Conservation (phyloP, 1,140 invertebrate genomes). For the Apis florea region DNA sequence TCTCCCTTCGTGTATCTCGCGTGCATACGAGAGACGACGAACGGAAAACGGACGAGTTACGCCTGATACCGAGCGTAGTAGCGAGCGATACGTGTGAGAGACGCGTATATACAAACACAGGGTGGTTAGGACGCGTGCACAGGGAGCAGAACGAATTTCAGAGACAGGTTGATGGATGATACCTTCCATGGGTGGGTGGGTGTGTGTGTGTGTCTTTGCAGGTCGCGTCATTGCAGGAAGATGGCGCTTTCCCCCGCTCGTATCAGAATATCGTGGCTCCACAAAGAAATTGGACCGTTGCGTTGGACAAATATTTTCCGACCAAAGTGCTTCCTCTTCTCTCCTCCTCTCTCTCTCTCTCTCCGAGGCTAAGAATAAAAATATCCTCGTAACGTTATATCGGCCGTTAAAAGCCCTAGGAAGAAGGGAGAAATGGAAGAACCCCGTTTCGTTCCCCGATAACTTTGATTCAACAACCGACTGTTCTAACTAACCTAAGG, state of each 20-base stretch:
- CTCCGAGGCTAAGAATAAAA: background rate
- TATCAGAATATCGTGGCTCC: background rate
- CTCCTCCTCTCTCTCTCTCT: too few relatives aligned
- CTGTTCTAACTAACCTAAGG: too few relatives aligned
- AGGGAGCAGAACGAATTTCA: conserved; percentile 44
- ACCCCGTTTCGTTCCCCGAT: too few relatives aligned
- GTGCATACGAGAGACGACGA: too few relatives aligned
- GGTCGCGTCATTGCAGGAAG: conserved; percentile 18
- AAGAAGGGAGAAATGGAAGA: background rate
- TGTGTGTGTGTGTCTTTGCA: conserved; percentile 39
- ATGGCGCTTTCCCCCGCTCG: background rate
- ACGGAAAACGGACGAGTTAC: too few relatives aligned
- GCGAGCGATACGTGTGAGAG: background rate
- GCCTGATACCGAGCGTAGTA: conserved; percentile 11
- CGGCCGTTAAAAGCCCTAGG: conserved; percentile 1
- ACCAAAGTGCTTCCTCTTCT: background rate
- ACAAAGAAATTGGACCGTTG: conserved; percentile 22
- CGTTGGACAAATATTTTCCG: conserved; percentile 33
- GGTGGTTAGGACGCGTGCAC: background rate
- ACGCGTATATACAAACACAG: background rate
- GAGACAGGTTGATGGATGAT: conserved; percentile 67
- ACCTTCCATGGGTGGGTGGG: too few relatives aligned
- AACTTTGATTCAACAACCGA: too few relatives aligned
- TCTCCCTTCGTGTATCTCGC: too few relatives aligned
- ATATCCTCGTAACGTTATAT: conserved; percentile 5